Percentiles rank a stretch among this genome's conserved stretches.
Conservation (phyloP, 2,888 invertebrate species). For the Pinctada fucata region DNA sequence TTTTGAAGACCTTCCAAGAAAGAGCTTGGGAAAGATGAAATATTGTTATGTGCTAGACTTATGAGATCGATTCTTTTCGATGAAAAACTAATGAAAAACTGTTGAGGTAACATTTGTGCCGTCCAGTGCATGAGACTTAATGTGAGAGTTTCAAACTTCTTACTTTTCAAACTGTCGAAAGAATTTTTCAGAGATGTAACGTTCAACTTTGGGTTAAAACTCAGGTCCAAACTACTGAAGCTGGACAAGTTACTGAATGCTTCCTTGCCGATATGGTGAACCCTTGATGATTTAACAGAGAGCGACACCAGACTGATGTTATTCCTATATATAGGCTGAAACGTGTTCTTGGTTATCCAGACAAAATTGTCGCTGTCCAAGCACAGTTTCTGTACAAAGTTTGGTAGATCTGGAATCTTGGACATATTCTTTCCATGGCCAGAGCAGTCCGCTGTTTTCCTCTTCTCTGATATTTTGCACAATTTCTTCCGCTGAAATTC, state of each 20-base stretch:
- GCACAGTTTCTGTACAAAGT: not conserved
- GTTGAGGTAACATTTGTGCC: not conserved
- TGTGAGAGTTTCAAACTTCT: not conserved
- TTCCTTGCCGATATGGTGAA: not conserved
- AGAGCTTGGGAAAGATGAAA: not conserved
- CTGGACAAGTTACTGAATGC: not conserved
- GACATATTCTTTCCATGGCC: too few relatives aligned
- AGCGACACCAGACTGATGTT: not conserved
- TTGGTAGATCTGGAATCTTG: not conserved
- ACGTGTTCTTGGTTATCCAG: not conserved
- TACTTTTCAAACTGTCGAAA: not conserved
- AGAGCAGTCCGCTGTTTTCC: too few relatives aligned
- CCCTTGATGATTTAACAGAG: not conserved
- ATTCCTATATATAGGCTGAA: not conserved
- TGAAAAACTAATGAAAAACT: not conserved
- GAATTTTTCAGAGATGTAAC: not conserved
- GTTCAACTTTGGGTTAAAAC: not conserved
- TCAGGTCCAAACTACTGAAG: not conserved
- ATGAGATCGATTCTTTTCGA: not conserved
- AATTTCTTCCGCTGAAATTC: too few relatives aligned
- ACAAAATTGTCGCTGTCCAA: not conserved
- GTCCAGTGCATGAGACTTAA: not conserved
- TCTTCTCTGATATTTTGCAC: too few relatives aligned
- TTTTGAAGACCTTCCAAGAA: not conserved
- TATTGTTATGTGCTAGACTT: not conserved